Evolutionary conservation across 2,888 invertebrate species (phyloP).

Genomic region (Cremastinae sp.): DNA sequence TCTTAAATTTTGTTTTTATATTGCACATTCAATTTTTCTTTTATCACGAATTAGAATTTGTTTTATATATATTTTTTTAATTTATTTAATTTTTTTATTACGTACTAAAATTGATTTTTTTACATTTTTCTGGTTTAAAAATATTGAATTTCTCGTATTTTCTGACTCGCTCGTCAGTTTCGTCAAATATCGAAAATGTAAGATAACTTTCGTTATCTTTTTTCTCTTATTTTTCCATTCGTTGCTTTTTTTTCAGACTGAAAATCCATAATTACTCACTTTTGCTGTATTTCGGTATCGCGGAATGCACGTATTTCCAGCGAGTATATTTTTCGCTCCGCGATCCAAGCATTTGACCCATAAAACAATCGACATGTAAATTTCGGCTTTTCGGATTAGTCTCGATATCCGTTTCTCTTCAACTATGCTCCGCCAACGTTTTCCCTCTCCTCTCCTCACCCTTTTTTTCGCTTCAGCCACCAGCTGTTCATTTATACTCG

Average conservation of each 20-base stretch:
- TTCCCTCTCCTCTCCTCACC: neutral
- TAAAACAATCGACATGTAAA: constrained; percentile 32
- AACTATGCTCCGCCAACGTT: neutral
- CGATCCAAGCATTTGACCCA: constrained; percentile 24
- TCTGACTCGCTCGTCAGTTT: no score
- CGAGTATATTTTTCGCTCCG: neutral
- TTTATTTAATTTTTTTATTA: no score
- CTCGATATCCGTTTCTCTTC: neutral
- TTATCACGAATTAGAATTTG: no score
- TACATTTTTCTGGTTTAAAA: no score
- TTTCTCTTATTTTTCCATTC: no score
- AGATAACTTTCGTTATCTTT: neutral
- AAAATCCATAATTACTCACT: neutral
- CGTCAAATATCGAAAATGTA: no score
- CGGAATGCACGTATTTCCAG: neutral
- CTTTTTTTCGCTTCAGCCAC: neutral
- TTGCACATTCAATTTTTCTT: no score
- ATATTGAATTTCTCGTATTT: no score
- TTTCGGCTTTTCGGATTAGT: constrained; percentile 9
- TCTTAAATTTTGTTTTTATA: no score
- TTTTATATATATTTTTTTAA: no score
- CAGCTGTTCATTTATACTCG: no score
- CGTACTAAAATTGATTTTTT: no score
- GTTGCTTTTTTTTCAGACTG: neutral
- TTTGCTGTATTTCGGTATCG: constrained; percentile 9